Base-by-base conservation (phyloP, 2,113 vertebrate species). In the Phoxinus phoxinus region DNA sequence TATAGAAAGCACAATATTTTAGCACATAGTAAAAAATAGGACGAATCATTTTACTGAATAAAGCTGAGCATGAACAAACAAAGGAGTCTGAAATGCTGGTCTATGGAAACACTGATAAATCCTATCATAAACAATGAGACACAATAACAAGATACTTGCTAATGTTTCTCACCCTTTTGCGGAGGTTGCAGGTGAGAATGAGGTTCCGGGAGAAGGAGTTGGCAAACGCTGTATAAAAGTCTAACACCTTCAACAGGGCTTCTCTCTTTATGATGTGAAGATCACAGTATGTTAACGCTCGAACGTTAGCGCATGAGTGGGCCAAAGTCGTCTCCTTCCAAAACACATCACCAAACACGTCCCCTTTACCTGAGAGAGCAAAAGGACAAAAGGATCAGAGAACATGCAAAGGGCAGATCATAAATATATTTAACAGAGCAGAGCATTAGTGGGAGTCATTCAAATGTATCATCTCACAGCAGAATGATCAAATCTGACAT, bases 121-220 rank as follows among this genome's bases (percentile, higher is more conserved):
- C 30, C 30, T 9, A n/a, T 27, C 44, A 69, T 2, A 81, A 2
- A 71, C 25, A 82, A 48, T 27, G 41, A 67, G 79, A 63, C 11
- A 80, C n/a, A n/a, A n/a, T 15, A 80, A 19, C 12, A 81, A 25
- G 25, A 58, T 58, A 48, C 9, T 27, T 53, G 46, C 17, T 27
- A 75, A 65, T 48, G 67, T 11, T 0, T 13, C 95, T 94, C 96
- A 99, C 97, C 96, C 97, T 84, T 89, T 98, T 99, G 90, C 97
- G 96, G 83, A 99, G 92, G 88, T 98, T 99, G 95, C 97, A 99
- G 89, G 97, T 98, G 90, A 99, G 96, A 0, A 98, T 96, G 87
- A 99, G 97, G 89, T 99, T 98, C 88, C 98, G 95, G 0, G 97
- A 98, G 95, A 99, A 99, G 0, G 97, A 99, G 93, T 97, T 98